Percentiles rank a stretch among this genome's conserved stretches.
Conservation (phyloP, 2,888 invertebrate species). For the Scotopteryx bipunctaria region DNA sequence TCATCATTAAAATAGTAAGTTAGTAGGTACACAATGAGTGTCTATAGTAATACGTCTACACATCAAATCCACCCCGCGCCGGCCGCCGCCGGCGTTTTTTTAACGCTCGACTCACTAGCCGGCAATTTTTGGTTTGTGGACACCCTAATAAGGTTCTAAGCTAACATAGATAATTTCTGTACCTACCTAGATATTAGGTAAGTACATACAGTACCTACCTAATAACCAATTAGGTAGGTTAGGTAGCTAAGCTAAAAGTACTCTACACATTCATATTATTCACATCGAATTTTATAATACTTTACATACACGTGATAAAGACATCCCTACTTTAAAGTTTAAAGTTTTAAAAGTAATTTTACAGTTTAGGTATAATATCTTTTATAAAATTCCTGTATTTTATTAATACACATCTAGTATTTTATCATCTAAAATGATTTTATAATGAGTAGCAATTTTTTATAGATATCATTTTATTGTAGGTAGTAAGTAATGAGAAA, state of each 20-base stretch:
- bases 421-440: conserved; percentile 6
- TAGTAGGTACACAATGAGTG: too few species aligned
- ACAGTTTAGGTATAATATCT: conserved; percentile 4
- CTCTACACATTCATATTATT: conserved; percentile 6
- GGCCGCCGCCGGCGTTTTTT: too few species aligned
- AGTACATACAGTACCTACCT: not conserved
- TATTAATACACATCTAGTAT: conserved; percentile 14
- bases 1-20: too few species aligned
- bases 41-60: too few species aligned
- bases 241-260: not conserved
- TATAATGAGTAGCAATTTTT: not conserved
- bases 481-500: too few species aligned
- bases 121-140: too few species aligned
- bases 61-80: too few species aligned
- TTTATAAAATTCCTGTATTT: conserved; percentile 31
- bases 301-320: conserved; percentile 6
- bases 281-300: not conserved
- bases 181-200: not conserved
- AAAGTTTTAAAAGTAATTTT: conserved; percentile 4
- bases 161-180: not conserved
- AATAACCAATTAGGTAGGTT: too few species aligned
- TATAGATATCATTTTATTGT: conserved; percentile 2
- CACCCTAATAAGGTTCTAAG: not conserved
- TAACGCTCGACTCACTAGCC: too few species aligned
- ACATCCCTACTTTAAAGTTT: conserved; percentile 10